phyloP scores from a whole-genome alignment of 2,113 vertebrate genomes.

The Sinocyclocheilus rhinocerous region DNA sequence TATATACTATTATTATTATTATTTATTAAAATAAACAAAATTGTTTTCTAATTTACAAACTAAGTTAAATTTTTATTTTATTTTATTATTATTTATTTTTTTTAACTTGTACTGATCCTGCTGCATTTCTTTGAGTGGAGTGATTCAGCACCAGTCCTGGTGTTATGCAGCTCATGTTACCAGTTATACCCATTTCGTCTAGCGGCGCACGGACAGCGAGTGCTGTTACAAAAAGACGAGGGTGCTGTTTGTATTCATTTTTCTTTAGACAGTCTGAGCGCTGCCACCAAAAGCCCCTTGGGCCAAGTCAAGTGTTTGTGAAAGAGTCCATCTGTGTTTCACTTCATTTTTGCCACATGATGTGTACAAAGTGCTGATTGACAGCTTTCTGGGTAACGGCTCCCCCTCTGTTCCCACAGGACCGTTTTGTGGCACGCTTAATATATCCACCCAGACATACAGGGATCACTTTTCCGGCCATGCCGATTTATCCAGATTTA shows the following conservation, averaged over 20 bases:
- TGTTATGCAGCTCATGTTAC: neutral
- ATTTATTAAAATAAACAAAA: too few relatives aligned
- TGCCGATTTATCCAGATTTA: neutral
- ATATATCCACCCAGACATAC: constrained; percentile 22
- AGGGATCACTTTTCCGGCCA: neutral
- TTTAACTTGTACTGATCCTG: neutral
- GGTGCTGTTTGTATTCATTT: neutral
- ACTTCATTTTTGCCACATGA: neutral
- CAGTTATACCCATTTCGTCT: neutral
- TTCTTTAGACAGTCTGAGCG: neutral
- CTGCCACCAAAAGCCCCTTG: neutral
- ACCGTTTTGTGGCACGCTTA: constrained; percentile 32
- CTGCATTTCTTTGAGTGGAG: neutral
- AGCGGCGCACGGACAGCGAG: neutral
- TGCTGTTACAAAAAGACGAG: neutral
- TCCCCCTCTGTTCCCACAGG: constrained; percentile 31
- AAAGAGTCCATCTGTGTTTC: constrained; percentile 1
- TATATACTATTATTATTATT: too few relatives aligned
- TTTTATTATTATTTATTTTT: neutral
- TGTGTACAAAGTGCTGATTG: constrained; percentile 27
- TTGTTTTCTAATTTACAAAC: too few relatives aligned
- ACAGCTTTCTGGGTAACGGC: constrained; percentile 46
- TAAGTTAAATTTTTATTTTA: too few relatives aligned
- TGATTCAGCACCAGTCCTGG: neutral
- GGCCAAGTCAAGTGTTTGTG: neutral